Conservation (phyloP, 2,888 invertebrate genomes). For the Boloria selene region DNA sequence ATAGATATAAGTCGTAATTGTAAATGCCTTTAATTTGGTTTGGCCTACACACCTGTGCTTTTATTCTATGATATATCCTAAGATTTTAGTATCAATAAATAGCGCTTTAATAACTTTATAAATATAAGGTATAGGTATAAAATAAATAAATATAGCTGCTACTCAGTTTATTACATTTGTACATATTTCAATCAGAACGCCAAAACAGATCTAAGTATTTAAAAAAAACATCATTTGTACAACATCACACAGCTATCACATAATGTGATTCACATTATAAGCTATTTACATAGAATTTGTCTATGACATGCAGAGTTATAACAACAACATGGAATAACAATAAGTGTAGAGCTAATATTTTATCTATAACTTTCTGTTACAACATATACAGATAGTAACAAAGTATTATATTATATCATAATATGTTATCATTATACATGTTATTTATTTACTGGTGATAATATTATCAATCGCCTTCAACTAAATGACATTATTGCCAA, state of each 20-base stretch:
- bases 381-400: constrained; percentile 67
- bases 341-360: constrained; percentile 60
- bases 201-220: constrained; percentile 44
- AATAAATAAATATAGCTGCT: constrained; percentile 35
- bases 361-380: constrained; percentile 51
- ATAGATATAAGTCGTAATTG: too few species aligned
- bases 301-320: constrained; percentile 65
- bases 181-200: constrained; percentile 61
- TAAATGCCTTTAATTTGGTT: too few species aligned
- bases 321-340: constrained; percentile 69
- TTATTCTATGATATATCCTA: too few species aligned
- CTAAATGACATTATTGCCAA: too few species aligned
- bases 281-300: constrained; percentile 70
- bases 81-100: too few species aligned
- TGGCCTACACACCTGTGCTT: too few species aligned
- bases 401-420: not conserved
- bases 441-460: constrained; percentile 1
- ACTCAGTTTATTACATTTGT: constrained; percentile 62
- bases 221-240: constrained; percentile 44
- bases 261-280: constrained; percentile 33
- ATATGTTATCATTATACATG: constrained; percentile 14
- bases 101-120: too few species aligned
- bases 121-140: too few species aligned
- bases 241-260: constrained; percentile 44
- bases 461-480: too few species aligned